These are phyloP conservation scores for Pectinophora gossypiella DNA, from an alignment of 1,140 invertebrate species.

Conservation along the genomic window DNA sequence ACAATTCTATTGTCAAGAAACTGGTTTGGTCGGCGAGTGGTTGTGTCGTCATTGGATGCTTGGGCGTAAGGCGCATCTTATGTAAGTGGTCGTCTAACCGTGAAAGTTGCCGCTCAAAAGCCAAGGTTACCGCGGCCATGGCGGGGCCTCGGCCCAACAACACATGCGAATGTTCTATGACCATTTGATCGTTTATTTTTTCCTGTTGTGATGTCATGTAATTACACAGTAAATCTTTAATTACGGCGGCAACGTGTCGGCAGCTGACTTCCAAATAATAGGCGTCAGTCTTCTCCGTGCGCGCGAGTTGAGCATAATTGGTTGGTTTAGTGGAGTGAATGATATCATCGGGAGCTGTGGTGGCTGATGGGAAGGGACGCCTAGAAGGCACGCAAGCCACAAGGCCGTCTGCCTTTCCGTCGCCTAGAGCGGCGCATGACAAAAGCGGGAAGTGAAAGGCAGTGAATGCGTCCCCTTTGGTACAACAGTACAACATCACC, in stretches of 20 bases:
- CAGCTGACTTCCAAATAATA: not conserved
- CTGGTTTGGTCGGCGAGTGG: conserved; percentile 50
- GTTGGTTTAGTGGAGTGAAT: conserved; percentile 5
- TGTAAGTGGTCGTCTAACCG: conserved; percentile 70
- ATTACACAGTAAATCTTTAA: conserved; percentile 33
- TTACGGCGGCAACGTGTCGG: conserved; percentile 6
- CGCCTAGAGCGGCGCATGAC: conserved; percentile 54
- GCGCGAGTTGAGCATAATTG: not conserved
- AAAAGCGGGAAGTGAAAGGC: conserved; percentile 75
- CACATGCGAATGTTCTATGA: conserved; percentile 60
- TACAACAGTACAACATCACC: conserved; percentile 30
- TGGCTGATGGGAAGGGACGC: conserved; percentile 52
- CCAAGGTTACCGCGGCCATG: conserved; percentile 69
- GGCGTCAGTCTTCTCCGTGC: not conserved
- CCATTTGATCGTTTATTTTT: conserved; percentile 46
- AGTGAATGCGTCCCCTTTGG: conserved; percentile 65
- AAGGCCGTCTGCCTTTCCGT: conserved; percentile 67
- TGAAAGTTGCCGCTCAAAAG: conserved; percentile 74
- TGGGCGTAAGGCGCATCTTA: conserved; percentile 55
- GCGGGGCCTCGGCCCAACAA: conserved; percentile 32
- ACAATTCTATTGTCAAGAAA: conserved; percentile 34
- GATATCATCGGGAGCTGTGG: conserved; percentile 24
- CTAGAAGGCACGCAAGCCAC: conserved; percentile 51
- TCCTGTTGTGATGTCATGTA: conserved; percentile 58
- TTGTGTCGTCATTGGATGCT: conserved; percentile 58